A percentile compares a stretch with the other conserved stretches of the same genome.
phyloP scores from a whole-genome alignment of 2,797 vertebrate species.

The Rhabdomys pumilio region DNA sequence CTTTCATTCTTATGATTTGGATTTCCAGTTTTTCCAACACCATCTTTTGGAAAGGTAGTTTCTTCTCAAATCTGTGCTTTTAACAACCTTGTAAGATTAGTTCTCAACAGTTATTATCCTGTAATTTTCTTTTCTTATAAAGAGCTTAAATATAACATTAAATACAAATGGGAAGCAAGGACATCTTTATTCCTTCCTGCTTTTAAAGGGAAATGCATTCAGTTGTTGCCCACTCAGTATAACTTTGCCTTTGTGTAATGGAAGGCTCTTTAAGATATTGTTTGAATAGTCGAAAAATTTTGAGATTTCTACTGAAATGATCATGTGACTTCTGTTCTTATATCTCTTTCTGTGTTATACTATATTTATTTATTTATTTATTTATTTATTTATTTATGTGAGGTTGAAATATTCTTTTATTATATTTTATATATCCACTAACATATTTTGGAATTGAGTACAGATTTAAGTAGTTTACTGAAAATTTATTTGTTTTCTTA shows the following conservation, averaged over 20 bases:
- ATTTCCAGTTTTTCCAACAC: neutral
- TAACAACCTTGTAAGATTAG: neutral
- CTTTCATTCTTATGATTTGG: neutral
- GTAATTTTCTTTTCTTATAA: neutral
- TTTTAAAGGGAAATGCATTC: neutral
- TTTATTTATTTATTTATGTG: neutral
- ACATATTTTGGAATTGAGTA: neutral
- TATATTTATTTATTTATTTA: neutral
- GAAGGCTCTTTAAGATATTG: neutral
- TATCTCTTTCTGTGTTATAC: neutral
- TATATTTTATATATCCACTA: neutral
- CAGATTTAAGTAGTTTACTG: neutral
- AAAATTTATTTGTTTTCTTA: neutral
- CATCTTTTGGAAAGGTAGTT: neutral
- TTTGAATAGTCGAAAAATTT: neutral
- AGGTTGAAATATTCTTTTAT: neutral
- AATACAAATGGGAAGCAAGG: neutral
- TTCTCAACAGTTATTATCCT: neutral
- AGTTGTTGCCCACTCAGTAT: rapidly evolving
- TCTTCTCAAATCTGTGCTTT: neutral
- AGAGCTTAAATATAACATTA: neutral
- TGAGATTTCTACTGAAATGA: neutral
- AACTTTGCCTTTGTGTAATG: neutral
- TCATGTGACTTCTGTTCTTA: neutral
- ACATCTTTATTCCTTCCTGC: neutral